Percentiles rank a stretch among this genome's conserved stretches.
Conservation (phyloP, 2,113 vertebrate species). For the Macaca mulatta region DNA sequence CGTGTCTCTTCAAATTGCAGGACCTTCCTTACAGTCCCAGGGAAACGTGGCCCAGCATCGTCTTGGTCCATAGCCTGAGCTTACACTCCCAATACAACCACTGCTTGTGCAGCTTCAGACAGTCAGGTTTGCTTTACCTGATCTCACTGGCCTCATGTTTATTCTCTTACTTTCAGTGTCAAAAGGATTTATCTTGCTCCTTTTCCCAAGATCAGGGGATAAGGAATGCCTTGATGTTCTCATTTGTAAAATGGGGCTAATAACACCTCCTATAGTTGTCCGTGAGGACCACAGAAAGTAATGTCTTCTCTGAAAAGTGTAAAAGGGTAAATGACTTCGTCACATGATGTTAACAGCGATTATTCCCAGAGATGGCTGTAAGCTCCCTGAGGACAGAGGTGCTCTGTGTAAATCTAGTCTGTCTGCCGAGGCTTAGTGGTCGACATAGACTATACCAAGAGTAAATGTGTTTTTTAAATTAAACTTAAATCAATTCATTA, state of each 20-base stretch:
- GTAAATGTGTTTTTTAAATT: not conserved
- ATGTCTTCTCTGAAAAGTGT: not conserved
- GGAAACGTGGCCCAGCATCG: too few relatives aligned
- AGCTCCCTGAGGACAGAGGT: not conserved
- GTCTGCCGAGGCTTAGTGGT: not conserved
- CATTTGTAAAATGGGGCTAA: not conserved
- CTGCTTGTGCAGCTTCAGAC: not conserved
- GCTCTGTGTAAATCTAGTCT: not conserved
- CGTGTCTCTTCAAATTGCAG: fast-evolving
- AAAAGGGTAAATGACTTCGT: not conserved
- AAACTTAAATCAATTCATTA: not conserved
- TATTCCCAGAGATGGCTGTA: not conserved
- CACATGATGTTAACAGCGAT: too few relatives aligned
- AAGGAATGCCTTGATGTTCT: not conserved
- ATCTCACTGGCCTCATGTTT: not conserved
- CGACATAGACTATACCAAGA: not conserved
- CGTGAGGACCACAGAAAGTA: not conserved
- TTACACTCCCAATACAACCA: not conserved
- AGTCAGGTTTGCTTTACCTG: not conserved
- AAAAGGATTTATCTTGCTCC: not conserved
- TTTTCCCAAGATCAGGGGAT: not conserved
- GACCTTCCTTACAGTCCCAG: not conserved
- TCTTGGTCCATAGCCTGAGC: not conserved
- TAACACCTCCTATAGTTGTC: not conserved
- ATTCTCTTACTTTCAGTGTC: not conserved